Evolutionary conservation across 2,797 vertebrate genomes (phyloP).

Genomic region (Sus cebifrons): DNA sequence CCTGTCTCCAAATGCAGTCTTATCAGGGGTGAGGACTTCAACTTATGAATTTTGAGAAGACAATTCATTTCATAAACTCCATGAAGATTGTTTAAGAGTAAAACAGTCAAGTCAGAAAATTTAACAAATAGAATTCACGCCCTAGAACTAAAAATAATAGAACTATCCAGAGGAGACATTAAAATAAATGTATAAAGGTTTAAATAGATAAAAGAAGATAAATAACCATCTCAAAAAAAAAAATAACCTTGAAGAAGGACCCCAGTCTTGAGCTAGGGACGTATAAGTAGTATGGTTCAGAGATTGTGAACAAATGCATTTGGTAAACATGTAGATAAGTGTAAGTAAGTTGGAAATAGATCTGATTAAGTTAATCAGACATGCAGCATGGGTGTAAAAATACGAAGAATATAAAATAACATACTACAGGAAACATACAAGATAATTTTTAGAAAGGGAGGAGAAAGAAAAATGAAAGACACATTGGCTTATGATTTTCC

Average conservation of each 20-base stretch:
- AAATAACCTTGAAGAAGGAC: too few species aligned
- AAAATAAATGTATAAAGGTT: not conserved
- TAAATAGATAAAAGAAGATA: not conserved
- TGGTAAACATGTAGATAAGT: not conserved
- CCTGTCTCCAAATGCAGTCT: not conserved
- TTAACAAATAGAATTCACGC: not conserved
- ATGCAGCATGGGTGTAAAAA: not conserved
- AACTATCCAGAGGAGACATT: not conserved
- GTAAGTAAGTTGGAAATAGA: not conserved
- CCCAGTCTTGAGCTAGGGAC: not conserved
- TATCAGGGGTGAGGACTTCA: not conserved
- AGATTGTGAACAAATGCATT: not conserved
- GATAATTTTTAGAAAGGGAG: not conserved
- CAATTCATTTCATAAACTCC: not conserved
- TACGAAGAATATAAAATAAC: not conserved
- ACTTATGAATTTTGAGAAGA: not conserved
- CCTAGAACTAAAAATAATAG: not conserved
- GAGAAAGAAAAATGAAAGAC: not conserved
- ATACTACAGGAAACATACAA: not conserved
- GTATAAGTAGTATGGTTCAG: not conserved
- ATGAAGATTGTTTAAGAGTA: not conserved
- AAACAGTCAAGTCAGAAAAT: not conserved
- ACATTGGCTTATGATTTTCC: not conserved
- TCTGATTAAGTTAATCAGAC: not conserved
- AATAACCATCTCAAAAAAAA: not conserved